These are phyloP conservation scores for Ictalurus punctatus DNA, from an alignment of 2,113 vertebrate genomes.

Conservation along the genomic window DNA sequence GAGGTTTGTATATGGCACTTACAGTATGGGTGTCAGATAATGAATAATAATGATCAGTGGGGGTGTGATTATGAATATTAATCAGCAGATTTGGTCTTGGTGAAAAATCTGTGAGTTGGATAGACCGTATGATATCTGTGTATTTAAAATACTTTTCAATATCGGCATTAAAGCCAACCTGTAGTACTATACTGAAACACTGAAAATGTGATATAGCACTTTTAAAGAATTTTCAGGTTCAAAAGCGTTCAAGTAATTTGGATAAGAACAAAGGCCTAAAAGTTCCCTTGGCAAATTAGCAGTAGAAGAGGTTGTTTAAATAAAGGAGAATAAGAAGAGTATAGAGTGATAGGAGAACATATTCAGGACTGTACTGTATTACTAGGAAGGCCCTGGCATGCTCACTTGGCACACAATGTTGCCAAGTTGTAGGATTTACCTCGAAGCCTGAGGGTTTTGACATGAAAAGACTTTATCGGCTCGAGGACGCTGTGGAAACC, in stretches of 20 bases:
- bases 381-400: conserved; percentile 71
- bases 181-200: neutral
- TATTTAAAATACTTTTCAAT: neutral
- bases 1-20: neutral
- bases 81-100: neutral
- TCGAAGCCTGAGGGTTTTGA: conserved; percentile 71
- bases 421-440: conserved; percentile 84
- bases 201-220: neutral
- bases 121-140: neutral
- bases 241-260: conserved; percentile 38
- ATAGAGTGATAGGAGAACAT: conserved; percentile 54
- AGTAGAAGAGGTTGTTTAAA: conserved; percentile 12
- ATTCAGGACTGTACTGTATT: conserved; percentile 64
- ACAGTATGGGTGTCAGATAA: neutral
- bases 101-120: neutral
- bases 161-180: neutral
- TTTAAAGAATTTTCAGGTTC: neutral
- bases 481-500: conserved; percentile 68
- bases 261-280: neutral
- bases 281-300: neutral
- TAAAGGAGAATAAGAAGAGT: conserved; percentile 52
- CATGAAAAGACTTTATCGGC: conserved; percentile 73
- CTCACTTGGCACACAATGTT: conserved; percentile 67
- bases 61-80: neutral
- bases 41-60: neutral